Base-by-base conservation (phyloP, 2,888 invertebrate species). In the Julus scandinavius region DNA sequence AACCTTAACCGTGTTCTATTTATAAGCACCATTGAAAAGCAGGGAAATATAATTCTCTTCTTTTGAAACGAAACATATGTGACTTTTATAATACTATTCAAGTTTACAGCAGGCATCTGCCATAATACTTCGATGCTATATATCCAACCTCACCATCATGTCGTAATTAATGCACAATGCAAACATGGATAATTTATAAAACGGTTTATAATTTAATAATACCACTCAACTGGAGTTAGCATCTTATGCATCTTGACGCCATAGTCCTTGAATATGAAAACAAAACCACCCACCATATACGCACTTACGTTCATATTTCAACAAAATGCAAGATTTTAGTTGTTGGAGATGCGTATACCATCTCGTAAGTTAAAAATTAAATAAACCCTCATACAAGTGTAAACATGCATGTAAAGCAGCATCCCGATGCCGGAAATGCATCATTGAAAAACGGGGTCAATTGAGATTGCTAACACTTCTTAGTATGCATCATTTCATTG, bases 371-470 rank as follows among this genome's bases (percentile, higher is more conserved):
- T 13, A 54, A 54, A 54, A 54, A 54, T 54, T 11, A n/a, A 63
- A 6, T 17, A 63, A 17, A n/a, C 5, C n/a, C n/a, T n/a, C 63
- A 7, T n/a, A 17, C 17, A n/a, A 63, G n/a, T 63, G 63, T n/a
- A 58, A 58, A n/a, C 63, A 63, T 54, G 11, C 4, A 54, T 1
- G 3, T 15, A 49, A 49, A 58, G 15, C 15, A 11, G 58, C 17
- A n/a, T n/a, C n/a, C 63, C 63, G n/a, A 63, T n/a, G n/a, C 63
- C 63, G 63, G 63, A 63, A 63, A n/a, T 63, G 63, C 63, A 17
- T 17, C 17, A 5, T 63, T 2, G 63, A 63, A 63, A 7, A 63
- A 63, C 58, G 58, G 58, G 63, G 63, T 63, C 63, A 63, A 63
- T 63, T n/a, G 63, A n/a, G 58, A 15, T 58, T 11, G 11, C 17